Conservation (phyloP, 2,797 vertebrate genomes). For the Macropus fuliginosus region DNA sequence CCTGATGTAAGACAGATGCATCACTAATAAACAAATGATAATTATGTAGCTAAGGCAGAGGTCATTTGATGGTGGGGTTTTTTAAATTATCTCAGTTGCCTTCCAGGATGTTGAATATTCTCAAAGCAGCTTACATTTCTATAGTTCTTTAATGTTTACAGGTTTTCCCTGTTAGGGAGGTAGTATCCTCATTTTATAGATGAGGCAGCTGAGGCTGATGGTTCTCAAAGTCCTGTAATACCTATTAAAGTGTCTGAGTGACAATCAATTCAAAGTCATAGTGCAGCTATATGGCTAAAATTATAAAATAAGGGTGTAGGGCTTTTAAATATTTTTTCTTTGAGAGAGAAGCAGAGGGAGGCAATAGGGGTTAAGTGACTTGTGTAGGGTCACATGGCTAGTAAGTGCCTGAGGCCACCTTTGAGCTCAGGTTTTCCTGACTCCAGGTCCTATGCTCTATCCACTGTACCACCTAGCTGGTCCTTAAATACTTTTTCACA, state of each 20-base stretch:
- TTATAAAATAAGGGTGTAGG: background rate
- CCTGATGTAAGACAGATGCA: background rate
- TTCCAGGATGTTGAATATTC: background rate
- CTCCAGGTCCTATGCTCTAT: background rate
- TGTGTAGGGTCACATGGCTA: background rate
- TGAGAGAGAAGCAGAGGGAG: background rate
- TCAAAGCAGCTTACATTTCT: background rate
- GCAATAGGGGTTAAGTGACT: background rate
- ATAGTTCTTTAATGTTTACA: background rate
- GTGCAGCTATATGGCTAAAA: background rate
- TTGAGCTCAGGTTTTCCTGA: background rate
- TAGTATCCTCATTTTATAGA: background rate
- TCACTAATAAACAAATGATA: slow-evolving; percentile 69
- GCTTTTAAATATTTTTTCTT: background rate
- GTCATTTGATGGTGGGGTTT: background rate
- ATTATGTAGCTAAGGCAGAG: slow-evolving; percentile 23
- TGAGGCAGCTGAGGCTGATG: background rate
- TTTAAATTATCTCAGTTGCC: background rate
- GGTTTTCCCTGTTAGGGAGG: background rate
- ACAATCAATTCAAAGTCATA: background rate
- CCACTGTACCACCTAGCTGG: background rate
- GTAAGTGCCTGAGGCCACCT: background rate
- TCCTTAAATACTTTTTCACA: background rate
- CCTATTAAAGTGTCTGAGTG: background rate
- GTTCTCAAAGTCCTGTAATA: background rate